These are phyloP conservation scores for Aegithalos caudatus DNA, from an alignment of 2,113 vertebrate genomes.

Conservation along the genomic window DNA sequence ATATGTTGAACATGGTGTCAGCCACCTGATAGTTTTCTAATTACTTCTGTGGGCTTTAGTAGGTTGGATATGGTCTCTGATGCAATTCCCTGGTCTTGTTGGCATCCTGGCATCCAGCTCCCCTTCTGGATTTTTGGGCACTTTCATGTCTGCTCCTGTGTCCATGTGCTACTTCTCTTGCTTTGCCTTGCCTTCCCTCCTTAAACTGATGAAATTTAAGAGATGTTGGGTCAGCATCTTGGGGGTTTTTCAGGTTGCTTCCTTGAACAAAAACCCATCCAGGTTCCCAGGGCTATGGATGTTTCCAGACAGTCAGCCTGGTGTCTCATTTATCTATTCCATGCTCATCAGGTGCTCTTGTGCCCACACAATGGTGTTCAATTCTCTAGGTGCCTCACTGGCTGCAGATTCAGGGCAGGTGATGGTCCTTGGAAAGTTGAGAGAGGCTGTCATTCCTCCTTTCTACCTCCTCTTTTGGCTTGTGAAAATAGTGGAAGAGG, in stretches of 20 bases:
- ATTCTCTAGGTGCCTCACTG: background rate
- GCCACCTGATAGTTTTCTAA: background rate
- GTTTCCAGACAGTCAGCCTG: background rate
- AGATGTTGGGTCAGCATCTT: background rate
- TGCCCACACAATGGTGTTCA: background rate
- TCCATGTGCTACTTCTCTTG: background rate
- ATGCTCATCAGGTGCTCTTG: rapidly evolving
- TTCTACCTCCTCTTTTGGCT: background rate
- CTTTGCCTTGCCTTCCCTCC: background rate
- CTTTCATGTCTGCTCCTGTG: background rate
- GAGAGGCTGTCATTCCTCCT: background rate
- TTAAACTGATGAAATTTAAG: background rate
- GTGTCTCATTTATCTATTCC: background rate
- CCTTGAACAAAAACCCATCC: background rate
- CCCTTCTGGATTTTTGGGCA: background rate
- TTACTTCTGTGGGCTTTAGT: background rate
- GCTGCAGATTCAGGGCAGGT: background rate
- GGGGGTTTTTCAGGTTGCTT: background rate
- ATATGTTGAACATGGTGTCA: rapidly evolving
- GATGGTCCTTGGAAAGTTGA: background rate
- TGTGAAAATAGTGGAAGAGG: background rate
- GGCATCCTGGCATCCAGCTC: background rate
- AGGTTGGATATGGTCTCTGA: background rate
- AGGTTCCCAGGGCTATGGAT: background rate
- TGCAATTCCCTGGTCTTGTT: background rate